Base-by-base conservation (phyloP, 1,140 invertebrate genomes). In the Radopholus similis region DNA sequence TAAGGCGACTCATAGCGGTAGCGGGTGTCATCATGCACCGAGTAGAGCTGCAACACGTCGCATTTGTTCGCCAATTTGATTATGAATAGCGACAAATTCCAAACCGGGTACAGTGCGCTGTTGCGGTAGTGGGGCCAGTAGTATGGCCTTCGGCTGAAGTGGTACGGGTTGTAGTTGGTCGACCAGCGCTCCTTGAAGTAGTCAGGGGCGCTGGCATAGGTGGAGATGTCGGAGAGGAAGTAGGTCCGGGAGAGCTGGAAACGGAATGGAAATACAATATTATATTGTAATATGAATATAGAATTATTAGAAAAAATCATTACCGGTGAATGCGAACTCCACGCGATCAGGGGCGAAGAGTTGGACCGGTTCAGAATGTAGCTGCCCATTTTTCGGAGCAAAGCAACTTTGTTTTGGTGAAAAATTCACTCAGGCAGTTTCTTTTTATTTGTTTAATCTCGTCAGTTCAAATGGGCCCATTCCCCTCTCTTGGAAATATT, bases 101-200 rank as follows among this genome's bases (percentile, higher is more conserved):
- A 4, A 21, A 62, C 58, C 6, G 58, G 58, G 58, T 40, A 62
- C 28, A 62, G 40, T 4, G 58, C 23, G 32, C 34, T 62, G 11
- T 49, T 35, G 23, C 58, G 8, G 32, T 62, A 40, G 21, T 62
- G 58, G 3, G 58, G 58, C 58, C 58, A 62, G 44, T 62, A 47
- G 32, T 62, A 62, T n/a, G 42, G 32, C 42, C 13, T 62, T 8
- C 58, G 26, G 28, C 58, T 62, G 32, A 42, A 32, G n/a, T 62
- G 58, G 49, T 62, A 62, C 28, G 58, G 58, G n/a, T 62, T 62
- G 21, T 62, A 62, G 11, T 35, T 40, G 1, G 58, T 62, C 23
- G 58, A 62, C 58, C 58, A 62, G 18, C 58, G 58, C 30, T 62
- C 26, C 21, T 62, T 62, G 32, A 62, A 62, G 49, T 62, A 62